Percentiles rank a stretch among this genome's conserved stretches.
Evolutionary conservation across 2,888 invertebrate genomes (phyloP).

Genomic region (Brachyptera risi): DNA sequence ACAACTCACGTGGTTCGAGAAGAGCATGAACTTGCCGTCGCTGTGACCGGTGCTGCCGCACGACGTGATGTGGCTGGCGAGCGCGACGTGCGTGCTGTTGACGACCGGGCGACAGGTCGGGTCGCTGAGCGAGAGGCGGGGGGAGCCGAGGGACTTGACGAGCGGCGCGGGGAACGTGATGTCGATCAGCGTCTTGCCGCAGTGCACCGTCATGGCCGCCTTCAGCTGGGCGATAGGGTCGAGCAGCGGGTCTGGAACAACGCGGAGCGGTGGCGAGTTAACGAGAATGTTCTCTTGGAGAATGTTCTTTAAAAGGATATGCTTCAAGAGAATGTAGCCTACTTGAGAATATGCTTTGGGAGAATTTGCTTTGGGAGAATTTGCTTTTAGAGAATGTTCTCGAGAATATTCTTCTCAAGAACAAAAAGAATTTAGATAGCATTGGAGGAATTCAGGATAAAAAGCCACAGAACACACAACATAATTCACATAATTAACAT

Average conservation of each 20-base stretch:
- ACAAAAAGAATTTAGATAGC: too few species aligned
- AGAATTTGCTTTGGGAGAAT: too few species aligned
- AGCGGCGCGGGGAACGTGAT: constrained; percentile 35
- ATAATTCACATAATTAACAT: too few species aligned
- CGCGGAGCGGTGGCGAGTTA: not conserved
- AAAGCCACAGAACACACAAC: too few species aligned
- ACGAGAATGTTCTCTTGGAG: too few species aligned
- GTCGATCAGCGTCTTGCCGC: constrained; percentile 34
- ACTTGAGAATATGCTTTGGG: too few species aligned
- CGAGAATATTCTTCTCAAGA: too few species aligned
- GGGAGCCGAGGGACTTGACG: constrained; percentile 36
- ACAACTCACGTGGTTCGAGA: constrained; percentile 40
- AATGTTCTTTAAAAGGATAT: too few species aligned
- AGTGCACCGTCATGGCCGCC: constrained; percentile 35
- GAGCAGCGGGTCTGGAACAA: not conserved
- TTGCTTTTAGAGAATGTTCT: too few species aligned
- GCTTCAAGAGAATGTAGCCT: too few species aligned
- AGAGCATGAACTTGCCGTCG: constrained; percentile 36
- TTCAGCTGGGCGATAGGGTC: constrained; percentile 26
- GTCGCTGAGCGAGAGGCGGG: constrained; percentile 34
- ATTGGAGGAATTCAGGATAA: too few species aligned
- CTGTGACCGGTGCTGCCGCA: constrained; percentile 39
- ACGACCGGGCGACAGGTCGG: constrained; percentile 35
- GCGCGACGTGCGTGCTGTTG: constrained; percentile 41
- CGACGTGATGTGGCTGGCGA: constrained; percentile 37